A percentile compares a stretch with the other conserved stretches of the same genome.
These are phyloP conservation scores for Scopus umbretta DNA, from an alignment of 2,113 vertebrate genomes.

Conservation along the genomic window DNA sequence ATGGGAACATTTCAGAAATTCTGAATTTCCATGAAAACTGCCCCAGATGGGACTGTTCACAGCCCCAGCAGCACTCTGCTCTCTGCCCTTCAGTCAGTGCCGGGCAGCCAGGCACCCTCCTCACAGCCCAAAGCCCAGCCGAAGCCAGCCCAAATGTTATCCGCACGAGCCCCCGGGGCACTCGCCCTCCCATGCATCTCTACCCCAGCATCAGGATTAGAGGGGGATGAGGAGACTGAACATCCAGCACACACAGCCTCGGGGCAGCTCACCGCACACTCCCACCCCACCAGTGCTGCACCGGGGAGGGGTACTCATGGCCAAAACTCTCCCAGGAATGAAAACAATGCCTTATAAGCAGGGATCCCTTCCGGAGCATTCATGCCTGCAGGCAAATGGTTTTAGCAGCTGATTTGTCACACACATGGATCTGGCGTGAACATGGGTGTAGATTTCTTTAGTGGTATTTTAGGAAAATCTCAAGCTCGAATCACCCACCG, in stretches of 20 bases:
- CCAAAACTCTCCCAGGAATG: not conserved
- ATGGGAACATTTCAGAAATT: not conserved
- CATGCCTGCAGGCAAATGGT: not conserved
- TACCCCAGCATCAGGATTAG: not conserved
- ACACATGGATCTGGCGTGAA: too few species aligned
- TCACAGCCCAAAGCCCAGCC: not conserved
- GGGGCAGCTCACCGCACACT: not conserved
- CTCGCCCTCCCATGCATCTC: not conserved
- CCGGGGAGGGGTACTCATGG: not conserved
- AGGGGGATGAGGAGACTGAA: not conserved
- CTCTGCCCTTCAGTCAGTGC: not conserved
- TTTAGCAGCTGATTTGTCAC: not conserved
- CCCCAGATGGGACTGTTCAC: not conserved
- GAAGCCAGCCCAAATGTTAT: too few species aligned
- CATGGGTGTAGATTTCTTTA: too few species aligned
- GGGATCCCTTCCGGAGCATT: too few species aligned
- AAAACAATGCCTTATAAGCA: fast-evolving
- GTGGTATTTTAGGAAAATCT: too few species aligned
- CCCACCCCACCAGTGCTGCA: not conserved
- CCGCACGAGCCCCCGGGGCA: too few species aligned
- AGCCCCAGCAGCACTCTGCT: not conserved
- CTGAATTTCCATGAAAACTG: not conserved
- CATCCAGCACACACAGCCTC: too few species aligned
- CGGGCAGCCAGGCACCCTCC: not conserved
- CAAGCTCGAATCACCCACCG: too few species aligned